Base-by-base conservation (phyloP, 1,140 invertebrate genomes). In the Plectrocnemia conspersa region DNA sequence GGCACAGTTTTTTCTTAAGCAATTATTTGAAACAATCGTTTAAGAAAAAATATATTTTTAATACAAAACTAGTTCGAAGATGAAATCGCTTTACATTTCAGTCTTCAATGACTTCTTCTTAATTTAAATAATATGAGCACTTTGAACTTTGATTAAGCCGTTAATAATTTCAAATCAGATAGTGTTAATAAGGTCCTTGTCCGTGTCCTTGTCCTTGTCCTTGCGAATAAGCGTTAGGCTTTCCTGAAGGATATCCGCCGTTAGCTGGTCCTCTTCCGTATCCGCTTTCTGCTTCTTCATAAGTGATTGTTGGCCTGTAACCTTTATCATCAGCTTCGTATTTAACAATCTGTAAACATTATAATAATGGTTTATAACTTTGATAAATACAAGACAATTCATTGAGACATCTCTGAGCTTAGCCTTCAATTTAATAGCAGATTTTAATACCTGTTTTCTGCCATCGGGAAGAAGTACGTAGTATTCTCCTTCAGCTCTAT, bases 291-390 rank as follows among this genome's bases (percentile, higher is more conserved):
- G 77, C 73, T 55, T 83, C 79, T 64, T 84, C 82, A 62, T 86
- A 85, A 19, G 80, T 80, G 64, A 91, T 85, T 60, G 78, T 82
- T 1, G 87, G 86, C 63, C 83, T 83, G 73, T 86, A 91, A n/a
- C 87, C 88, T 40, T 83, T 76, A 58, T 80, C 77, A 59, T 89
- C 85, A 10, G 86, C 86, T 64, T 82, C 80, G 67, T 91, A 91
- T 59, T 85, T 81, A 0, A 91, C 88, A 44, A 83, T 78, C 74
- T 81, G 73, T 9, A 63, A 32, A 45, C 52, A 15, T 21, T n/a
- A 7, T 7, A 29, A 29, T 29, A 7, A 29, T n/a, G 6, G n/a
- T 29, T 29, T 29, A 7, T 6, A 38, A n/a, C 6, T 29, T 29
- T 7, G 7, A 29, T 29, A 29, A 29, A 29, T 29, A 29, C n/a